Evolutionary conservation across 2,797 vertebrate genomes (phyloP).

Genomic region (Mus minutoides): DNA sequence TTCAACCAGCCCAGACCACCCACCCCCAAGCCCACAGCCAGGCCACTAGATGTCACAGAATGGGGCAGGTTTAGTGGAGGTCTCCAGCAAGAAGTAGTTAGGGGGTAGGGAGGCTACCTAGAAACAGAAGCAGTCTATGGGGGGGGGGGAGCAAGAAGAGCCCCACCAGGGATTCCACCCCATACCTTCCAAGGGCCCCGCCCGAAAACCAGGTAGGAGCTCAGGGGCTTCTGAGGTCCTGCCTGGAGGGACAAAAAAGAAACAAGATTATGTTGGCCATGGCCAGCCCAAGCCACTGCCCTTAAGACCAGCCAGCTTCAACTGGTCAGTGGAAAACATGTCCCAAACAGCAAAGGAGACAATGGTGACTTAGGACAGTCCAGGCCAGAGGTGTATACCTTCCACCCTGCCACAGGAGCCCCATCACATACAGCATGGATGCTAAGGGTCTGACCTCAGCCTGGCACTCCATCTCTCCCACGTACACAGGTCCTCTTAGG

Average conservation of each 20-base stretch:
- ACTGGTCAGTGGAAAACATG: neutral
- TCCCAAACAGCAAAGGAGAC: neutral
- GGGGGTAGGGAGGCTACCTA: neutral
- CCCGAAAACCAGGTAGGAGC: conserved; percentile 97
- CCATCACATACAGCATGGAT: neutral
- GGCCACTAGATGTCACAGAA: neutral
- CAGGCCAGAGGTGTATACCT: neutral
- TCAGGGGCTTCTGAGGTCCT: conserved; percentile 93
- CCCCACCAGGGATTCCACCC: conserved; percentile 43
- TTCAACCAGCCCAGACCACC: neutral
- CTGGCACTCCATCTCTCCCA: neutral
- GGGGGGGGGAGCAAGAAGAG: neutral
- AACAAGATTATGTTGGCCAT: conserved; percentile 76
- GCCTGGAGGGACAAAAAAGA: conserved; percentile 85
- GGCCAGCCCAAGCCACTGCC: conserved; percentile 44
- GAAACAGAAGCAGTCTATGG: neutral
- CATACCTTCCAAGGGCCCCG: conserved; percentile 97
- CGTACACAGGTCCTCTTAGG: neutral
- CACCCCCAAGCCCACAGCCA: conserved; percentile 39
- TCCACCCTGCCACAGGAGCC: neutral
- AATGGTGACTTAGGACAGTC: neutral
- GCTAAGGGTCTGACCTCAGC: neutral
- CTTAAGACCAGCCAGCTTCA: neutral
- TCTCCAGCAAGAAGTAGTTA: neutral
- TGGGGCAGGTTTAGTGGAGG: conserved; percentile 36